Percentiles rank a stretch among this genome's conserved stretches.
Evolutionary conservation across 2,113 vertebrate genomes (phyloP).

Genomic region (Pelecanus crispus): DNA sequence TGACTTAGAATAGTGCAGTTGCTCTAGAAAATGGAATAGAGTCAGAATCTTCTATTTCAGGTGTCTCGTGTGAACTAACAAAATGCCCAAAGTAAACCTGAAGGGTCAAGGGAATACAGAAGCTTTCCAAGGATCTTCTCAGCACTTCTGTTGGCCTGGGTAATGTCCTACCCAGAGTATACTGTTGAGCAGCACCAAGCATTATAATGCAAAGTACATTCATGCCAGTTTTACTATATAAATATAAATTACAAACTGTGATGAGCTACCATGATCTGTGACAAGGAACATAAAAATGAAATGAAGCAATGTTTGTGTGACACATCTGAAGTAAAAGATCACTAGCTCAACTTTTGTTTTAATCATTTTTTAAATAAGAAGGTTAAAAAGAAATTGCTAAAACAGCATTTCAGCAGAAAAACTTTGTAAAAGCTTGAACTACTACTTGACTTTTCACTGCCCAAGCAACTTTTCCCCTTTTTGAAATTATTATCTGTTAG

Average conservation of each 20-base stretch:
- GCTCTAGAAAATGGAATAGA: background rate
- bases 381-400: background rate
- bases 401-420: background rate
- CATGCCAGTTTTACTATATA: background rate
- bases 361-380: background rate
- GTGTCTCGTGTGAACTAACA: background rate
- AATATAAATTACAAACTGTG: background rate
- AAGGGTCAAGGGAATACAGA: background rate
- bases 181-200: background rate
- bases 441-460: background rate
- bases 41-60: background rate
- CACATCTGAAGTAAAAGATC: background rate
- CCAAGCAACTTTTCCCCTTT: background rate
- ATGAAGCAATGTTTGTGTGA: background rate
- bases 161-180: background rate
- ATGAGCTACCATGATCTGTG: background rate
- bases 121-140: background rate
- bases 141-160: background rate
- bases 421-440: background rate
- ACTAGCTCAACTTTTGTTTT: background rate
- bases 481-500: background rate
- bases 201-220: background rate
- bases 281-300: background rate
- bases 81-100: background rate
- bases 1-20: background rate